Evolutionary conservation across 2,888 invertebrate species (phyloP), one percentile per base, ranked within the genome.

Genomic region (Empis stercorea): DNA sequence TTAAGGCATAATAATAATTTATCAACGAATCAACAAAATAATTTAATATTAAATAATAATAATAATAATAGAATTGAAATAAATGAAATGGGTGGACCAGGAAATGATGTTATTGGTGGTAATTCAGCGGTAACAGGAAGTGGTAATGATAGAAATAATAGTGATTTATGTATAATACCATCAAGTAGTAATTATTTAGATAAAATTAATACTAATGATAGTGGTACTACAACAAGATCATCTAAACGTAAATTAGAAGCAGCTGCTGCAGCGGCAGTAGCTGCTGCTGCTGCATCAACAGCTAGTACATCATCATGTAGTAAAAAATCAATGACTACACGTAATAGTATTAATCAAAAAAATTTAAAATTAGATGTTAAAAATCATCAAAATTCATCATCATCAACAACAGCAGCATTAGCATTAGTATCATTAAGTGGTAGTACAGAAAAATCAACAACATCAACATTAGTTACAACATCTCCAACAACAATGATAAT

Each of bases 401-500:
- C 23, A 14, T n/a, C 37, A 16, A 9, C 23, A 27, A 1, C 37
- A 34, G 23, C 36, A 37, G 20, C 36, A 23, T 27, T 14, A 30
- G 14, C 27, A 27, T 27, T 27, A 27, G 23, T 9, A 6, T 7
- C 23, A 27, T 27, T 27, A 10, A 32, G 23, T 10, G 36, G 34
- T 23, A 36, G 54, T 53, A 43, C 44, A 54, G 42, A 56, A 52
- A 51, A 46, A 52, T 49, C 48, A 51, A 13, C 56, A n/a, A 34
- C 50, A 20, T 38, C 48, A 40, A 38, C 43, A 13, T 30, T 47
- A 37, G 44, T 41, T 30, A 44, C 46, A 23, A 30, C 43, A 17
- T 51, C 34, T 46, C 47, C 5, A 50, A 51, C 50, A 51, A 46
- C 40, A 50, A 48, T 43, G 53, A 55, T 53, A 52, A 59, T 60